phyloP scores from a whole-genome alignment of 2,797 vertebrate species.

The Ctenopoma multispine region DNA sequence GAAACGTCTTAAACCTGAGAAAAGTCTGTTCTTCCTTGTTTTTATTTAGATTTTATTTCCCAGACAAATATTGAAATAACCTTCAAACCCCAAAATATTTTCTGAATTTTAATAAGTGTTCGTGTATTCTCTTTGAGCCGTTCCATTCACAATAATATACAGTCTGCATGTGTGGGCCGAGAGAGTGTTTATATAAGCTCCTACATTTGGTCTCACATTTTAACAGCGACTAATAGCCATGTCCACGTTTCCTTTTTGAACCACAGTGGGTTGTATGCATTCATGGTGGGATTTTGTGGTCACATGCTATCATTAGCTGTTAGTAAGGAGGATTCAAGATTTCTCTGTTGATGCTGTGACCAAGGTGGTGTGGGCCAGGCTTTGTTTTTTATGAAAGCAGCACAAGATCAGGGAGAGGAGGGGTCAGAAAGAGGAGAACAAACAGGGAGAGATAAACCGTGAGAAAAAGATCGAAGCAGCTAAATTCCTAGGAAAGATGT shows the following conservation, averaged over 20 bases:
- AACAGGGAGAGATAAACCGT: neutral
- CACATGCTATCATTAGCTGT: neutral
- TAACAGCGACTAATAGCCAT: neutral
- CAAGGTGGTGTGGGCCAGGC: neutral
- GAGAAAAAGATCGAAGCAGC: neutral
- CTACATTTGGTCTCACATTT: neutral
- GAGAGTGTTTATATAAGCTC: neutral
- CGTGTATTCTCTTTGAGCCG: neutral
- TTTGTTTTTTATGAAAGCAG: conserved; percentile 11
- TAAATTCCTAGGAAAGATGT: neutral
- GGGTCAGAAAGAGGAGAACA: neutral
- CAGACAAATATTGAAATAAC: conserved; percentile 9
- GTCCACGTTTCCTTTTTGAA: neutral
- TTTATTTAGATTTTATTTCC: neutral
- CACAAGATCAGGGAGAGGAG: neutral
- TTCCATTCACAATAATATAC: conserved; percentile 7
- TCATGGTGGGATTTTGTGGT: neutral
- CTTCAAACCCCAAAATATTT: neutral
- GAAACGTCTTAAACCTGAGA: neutral
- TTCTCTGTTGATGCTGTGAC: conserved; percentile 13
- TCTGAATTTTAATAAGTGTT: neutral
- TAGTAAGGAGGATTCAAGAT: neutral
- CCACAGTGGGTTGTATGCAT: neutral
- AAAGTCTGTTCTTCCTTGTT: neutral
- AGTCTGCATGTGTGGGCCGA: neutral